These are phyloP conservation scores for Periophthalmus magnuspinnatus DNA, from an alignment of 2,797 vertebrate genomes.

Conservation along the genomic window DNA sequence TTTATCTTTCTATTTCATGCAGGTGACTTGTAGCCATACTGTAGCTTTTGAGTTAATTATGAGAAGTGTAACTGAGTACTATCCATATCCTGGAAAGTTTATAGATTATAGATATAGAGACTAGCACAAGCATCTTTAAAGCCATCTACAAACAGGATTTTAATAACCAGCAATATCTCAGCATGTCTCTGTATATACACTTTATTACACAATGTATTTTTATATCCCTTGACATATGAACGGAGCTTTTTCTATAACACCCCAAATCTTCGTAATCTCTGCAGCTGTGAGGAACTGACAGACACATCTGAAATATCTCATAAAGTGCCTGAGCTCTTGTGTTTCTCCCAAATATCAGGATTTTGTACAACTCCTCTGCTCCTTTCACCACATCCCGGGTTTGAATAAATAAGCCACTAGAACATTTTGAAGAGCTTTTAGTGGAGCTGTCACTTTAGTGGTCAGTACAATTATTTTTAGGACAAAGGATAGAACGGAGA, in stretches of 20 bases:
- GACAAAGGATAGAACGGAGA: neutral
- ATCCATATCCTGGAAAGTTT: too few species aligned
- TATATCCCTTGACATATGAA: neutral
- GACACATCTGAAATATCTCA: neutral
- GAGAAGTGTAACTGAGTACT: too few species aligned
- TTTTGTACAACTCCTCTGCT: accelerated
- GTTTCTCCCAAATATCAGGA: neutral
- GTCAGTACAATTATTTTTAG: neutral
- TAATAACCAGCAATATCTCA: neutral
- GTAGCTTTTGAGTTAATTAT: too few species aligned
- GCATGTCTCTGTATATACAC: neutral
- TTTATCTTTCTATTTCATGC: too few species aligned
- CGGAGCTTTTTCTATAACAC: conserved; percentile 16
- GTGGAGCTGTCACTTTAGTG: neutral
- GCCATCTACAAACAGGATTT: neutral
- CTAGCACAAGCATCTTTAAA: neutral
- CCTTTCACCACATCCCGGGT: conserved; percentile 5
- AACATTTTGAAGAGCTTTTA: conserved; percentile 13
- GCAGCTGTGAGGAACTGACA: neutral
- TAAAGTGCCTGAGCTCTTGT: conserved; percentile 5
- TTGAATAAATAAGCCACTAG: neutral
- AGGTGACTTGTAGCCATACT: too few species aligned
- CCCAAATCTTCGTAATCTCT: conserved; percentile 16
- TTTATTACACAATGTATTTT: neutral
- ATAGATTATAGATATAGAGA: too few species aligned